A percentile compares a stretch with the other conserved stretches of the same genome.
These are phyloP conservation scores for Leistus spinibarbis DNA, from an alignment of 2,888 invertebrate species.

Conservation along the genomic window DNA sequence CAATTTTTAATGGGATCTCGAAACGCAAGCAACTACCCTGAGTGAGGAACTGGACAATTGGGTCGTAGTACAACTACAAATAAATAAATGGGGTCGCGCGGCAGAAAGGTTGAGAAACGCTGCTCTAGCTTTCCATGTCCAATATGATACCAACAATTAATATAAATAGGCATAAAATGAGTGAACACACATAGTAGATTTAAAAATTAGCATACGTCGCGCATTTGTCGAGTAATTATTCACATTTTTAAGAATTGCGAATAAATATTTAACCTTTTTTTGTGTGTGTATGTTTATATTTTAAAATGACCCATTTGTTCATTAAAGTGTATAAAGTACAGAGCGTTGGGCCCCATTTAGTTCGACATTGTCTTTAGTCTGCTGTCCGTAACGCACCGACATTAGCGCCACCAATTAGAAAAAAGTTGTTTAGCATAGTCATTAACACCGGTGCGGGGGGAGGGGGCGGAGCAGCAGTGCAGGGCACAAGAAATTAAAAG, in stretches of 20 bases:
- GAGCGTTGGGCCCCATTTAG: slow-evolving; percentile 33
- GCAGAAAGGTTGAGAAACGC: too few species aligned
- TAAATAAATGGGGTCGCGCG: too few species aligned
- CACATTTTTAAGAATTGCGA: slow-evolving; percentile 11
- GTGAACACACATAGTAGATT: neutral
- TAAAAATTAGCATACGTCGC: neutral
- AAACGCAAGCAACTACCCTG: too few species aligned
- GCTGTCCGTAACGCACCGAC: slow-evolving; percentile 36
- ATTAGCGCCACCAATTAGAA: slow-evolving; percentile 40
- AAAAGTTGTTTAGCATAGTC: slow-evolving; percentile 48
- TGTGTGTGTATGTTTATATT: slow-evolving; percentile 10
- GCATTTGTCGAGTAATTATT: neutral
- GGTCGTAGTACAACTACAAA: too few species aligned
- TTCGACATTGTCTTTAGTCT: slow-evolving; percentile 34
- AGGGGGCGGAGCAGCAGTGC: too few species aligned
- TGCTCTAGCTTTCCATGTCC: too few species aligned
- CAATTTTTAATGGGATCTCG: too few species aligned
- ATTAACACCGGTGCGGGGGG: slow-evolving; percentile 45
- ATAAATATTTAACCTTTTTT: slow-evolving; percentile 37
- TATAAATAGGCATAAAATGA: neutral
- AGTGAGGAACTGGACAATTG: too few species aligned
- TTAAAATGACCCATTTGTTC: slow-evolving; percentile 38
- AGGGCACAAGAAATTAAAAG: slow-evolving; percentile 37
- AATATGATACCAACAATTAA: neutral
- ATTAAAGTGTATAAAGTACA: slow-evolving; percentile 38